Evolutionary conservation across 2,888 invertebrate genomes (phyloP).

Genomic region (Axea sp.): DNA sequence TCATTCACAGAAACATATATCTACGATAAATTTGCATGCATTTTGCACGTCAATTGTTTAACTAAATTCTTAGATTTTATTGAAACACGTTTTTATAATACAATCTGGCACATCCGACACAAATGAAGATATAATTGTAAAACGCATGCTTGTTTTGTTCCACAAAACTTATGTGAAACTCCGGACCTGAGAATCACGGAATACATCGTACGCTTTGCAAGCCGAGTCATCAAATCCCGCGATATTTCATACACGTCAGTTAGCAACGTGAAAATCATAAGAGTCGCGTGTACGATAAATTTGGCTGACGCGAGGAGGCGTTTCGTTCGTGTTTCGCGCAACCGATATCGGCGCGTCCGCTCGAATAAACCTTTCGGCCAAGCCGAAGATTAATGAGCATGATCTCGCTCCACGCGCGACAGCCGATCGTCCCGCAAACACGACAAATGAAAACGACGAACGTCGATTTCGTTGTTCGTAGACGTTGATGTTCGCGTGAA

Average conservation of each 20-base stretch:
- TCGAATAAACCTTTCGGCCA: constrained; percentile 43
- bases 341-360: constrained; percentile 38
- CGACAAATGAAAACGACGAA: constrained; percentile 45
- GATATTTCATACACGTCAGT: constrained; percentile 38
- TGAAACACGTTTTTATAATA: too few relatives aligned
- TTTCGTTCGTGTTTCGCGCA: constrained; percentile 29
- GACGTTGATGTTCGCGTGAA: constrained; percentile 17
- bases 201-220: constrained; percentile 11
- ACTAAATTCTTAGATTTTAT: too few relatives aligned
- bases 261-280: constrained; percentile 44
- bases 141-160: too few relatives aligned
- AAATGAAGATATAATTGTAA: too few relatives aligned
- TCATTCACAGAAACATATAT: too few relatives aligned
- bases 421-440: constrained; percentile 39
- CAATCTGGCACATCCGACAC: too few relatives aligned
- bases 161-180: too few relatives aligned
- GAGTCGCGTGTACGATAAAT: constrained; percentile 42
- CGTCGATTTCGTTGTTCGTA: constrained; percentile 34
- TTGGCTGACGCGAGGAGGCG: constrained; percentile 22
- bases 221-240: constrained; percentile 19
- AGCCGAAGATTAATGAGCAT: constrained; percentile 45
- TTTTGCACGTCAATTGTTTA: too few relatives aligned
- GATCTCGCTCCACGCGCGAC: constrained; percentile 24
- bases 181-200: constrained; percentile 13
- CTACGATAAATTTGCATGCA: too few relatives aligned